Conservation (phyloP, 1,140 invertebrate species). For the Cephus cinctus region DNA sequence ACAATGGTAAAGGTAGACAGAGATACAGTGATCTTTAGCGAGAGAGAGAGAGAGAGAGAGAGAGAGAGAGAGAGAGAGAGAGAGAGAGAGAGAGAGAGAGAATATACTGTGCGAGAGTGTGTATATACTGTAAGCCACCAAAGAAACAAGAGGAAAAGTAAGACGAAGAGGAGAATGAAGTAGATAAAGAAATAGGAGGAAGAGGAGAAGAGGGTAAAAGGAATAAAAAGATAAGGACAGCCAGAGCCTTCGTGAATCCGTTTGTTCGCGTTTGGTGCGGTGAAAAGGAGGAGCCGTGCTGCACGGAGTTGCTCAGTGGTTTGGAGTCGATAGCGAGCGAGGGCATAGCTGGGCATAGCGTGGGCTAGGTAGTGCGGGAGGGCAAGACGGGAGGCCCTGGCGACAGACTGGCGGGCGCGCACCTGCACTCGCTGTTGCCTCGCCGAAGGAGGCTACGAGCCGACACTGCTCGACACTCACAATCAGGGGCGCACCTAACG, state of each 20-base stretch:
- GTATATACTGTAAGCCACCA: too few relatives aligned
- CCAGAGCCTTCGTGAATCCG: neutral
- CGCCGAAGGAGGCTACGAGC: conserved; percentile 17
- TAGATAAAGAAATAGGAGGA: too few relatives aligned
- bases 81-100: neutral
- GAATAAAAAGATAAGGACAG: conserved; percentile 1
- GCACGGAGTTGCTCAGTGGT: neutral
- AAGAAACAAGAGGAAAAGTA: too few relatives aligned
- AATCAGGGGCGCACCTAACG: conserved; percentile 39
- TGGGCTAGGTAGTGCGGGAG: neutral
- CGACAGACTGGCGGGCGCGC: conserved; percentile 55
- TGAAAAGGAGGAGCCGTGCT: too few relatives aligned
- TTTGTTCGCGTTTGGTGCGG: too few relatives aligned
- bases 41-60: neutral
- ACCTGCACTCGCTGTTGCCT: conserved; percentile 42
- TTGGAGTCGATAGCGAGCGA: conserved; percentile 1
- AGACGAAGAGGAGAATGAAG: too few relatives aligned
- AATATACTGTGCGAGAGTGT: too few relatives aligned
- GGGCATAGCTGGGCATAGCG: neutral
- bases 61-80: neutral
- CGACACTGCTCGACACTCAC: too few relatives aligned
- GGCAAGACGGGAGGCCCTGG: conserved; percentile 29
- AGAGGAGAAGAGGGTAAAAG: neutral
- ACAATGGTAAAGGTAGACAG: too few relatives aligned
- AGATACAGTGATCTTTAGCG: too few relatives aligned